Evolutionary conservation across 2,888 invertebrate species (phyloP).

Genomic region (Hymenopus coronatus): DNA sequence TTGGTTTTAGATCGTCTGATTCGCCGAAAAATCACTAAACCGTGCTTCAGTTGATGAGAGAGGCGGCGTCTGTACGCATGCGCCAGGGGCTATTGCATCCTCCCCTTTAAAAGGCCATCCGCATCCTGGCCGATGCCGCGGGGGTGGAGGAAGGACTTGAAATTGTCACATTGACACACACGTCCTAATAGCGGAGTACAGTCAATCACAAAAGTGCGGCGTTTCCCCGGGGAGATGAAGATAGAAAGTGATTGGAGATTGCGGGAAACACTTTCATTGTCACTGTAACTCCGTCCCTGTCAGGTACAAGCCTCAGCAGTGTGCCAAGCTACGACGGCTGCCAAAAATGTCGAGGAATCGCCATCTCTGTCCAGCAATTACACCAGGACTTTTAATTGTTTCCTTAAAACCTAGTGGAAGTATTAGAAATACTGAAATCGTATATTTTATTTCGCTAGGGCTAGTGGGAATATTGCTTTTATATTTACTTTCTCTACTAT

Average conservation of each 20-base stretch:
- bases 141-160: background rate
- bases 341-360: no score
- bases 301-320: background rate
- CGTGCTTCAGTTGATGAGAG: background rate
- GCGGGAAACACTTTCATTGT: background rate
- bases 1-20: background rate
- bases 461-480: no score
- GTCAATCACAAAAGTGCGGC: background rate
- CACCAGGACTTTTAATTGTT: no score
- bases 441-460: no score
- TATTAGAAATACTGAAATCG: no score
- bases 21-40: background rate
- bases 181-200: background rate
- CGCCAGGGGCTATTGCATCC: background rate
- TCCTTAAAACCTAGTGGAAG: no score
- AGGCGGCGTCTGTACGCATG: background rate
- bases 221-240: background rate
- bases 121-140: background rate
- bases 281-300: background rate
- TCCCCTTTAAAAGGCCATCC: background rate
- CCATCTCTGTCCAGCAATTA: no score
- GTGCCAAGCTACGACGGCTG: background rate
- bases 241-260: background rate
- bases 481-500: no score
- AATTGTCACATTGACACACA: background rate